Evolutionary conservation across 1,140 invertebrate genomes (phyloP), one percentile per base, ranked within the genome.

Genomic region (Drosophila orosa): DNA sequence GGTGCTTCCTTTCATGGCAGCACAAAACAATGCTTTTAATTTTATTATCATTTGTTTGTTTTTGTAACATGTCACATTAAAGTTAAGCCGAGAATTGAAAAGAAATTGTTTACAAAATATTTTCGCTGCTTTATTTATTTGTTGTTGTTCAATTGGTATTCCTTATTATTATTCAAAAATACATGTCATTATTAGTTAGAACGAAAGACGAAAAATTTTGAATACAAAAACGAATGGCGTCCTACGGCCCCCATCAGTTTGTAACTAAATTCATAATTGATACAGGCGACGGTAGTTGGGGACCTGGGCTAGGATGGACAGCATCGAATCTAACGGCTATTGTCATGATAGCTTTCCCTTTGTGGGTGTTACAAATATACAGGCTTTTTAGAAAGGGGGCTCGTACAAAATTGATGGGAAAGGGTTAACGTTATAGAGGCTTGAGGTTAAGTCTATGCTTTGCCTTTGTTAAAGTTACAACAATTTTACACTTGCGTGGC

Each of bases 361-460:
- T 39, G 35, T 31, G 29, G 59, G 69, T 42, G 54, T 39, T 80
- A 47, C 67, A 71, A 58, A 71, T 57, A 72, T 71, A 68, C 40
- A 79, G 45, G 33, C 55, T 47, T 72, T 65, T 60, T 78, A 24
- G 63, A 74, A 45, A 63, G 59, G 60, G 62, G 62, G 57, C 47
- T 80, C 59, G 69, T 66, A 75, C 42, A 77, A 66, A 79, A 54
- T 57, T 62, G 56, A 67, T 52, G 60, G 66, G 55, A 84, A 84
- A 50, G 54, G 33, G 62, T 72, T 79, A 66, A 59, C 45, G 59
- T 73, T 80, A 52, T 68, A 62, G 54, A 78, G 72, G 75, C 67
- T 79, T 83, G 79, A 65, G 85, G 71, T 83, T 80, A 76, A 87
- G 84, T 89, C 75, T 87, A 89, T 80, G 78, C 54, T 68, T 83